Evolutionary conservation across 53 echinoderm and acorn worm species (phyloP).

Genomic region (Hippasteria phrygiana): DNA sequence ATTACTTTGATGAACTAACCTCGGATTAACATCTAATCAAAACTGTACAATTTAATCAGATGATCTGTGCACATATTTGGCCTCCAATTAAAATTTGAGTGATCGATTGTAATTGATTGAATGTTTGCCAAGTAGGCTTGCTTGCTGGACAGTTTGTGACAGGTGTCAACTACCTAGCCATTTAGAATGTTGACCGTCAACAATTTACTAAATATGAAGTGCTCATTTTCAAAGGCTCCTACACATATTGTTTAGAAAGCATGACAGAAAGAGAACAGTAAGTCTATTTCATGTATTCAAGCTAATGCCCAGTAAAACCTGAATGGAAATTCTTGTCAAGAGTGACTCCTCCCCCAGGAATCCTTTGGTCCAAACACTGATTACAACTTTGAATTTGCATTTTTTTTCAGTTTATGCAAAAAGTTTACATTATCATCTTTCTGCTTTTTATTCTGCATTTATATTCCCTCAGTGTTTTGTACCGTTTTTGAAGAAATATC

Average conservation of each 20-base stretch:
- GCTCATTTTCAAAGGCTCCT: neutral
- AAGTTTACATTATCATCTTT: no score
- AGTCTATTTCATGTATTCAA: neutral
- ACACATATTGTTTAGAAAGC: neutral
- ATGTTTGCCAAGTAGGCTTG: neutral
- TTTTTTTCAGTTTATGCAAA: no score
- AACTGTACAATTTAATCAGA: neutral
- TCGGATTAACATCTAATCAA: neutral
- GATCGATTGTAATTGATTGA: conserved; percentile 5
- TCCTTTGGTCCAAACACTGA: no score
- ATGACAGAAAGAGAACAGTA: neutral
- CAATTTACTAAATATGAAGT: neutral
- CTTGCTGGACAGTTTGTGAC: neutral
- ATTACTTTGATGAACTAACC: neutral
- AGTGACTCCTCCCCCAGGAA: no score
- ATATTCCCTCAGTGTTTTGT: no score
- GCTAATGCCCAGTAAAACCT: neutral
- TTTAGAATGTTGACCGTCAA: conserved; percentile 2
- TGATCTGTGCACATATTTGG: neutral
- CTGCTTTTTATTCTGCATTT: no score
- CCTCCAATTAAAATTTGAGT: neutral
- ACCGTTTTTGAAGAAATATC: no score
- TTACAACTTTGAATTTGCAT: no score
- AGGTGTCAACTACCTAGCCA: neutral
- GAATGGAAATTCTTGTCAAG: neutral